Conservation (phyloP, 2,113 vertebrate genomes). For the Pedionomus torquatus region DNA sequence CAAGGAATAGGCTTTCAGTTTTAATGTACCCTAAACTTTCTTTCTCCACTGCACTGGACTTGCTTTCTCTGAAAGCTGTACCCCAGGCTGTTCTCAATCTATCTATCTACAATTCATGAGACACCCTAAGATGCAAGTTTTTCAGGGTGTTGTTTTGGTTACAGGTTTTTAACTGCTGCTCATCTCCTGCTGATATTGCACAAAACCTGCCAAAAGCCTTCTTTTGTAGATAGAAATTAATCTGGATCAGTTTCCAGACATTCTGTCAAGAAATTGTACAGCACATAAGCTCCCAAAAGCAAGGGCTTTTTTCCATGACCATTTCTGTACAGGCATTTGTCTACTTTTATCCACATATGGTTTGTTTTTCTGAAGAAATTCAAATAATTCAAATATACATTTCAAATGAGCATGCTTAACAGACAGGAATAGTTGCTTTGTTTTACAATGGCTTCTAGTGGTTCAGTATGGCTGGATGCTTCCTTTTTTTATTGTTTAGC, state of each 20-base stretch:
- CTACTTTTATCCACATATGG: conserved; percentile 3
- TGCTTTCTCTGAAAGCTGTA: background rate
- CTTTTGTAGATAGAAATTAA: conserved; percentile 35
- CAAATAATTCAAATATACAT: background rate
- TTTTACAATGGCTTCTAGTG: background rate
- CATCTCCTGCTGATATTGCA: conserved; percentile 5
- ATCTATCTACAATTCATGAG: background rate
- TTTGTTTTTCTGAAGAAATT: background rate
- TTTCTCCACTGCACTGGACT: background rate
- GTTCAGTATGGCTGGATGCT: background rate
- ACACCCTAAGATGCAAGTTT: background rate
- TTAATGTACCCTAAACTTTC: background rate
- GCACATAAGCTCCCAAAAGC: background rate
- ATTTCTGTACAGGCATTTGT: conserved; percentile 11
- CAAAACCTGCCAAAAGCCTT: conserved; percentile 20
- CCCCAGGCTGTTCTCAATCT: background rate
- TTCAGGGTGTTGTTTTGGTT: conserved; percentile 10
- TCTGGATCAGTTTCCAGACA: conserved; percentile 36
- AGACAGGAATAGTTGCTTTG: background rate
- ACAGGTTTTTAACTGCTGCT: conserved; percentile 30
- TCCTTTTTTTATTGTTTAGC: background rate
- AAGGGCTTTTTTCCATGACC: background rate
- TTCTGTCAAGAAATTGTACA: conserved; percentile 17
- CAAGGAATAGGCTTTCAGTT: background rate
- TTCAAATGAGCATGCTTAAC: background rate